Evolutionary conservation across 1,140 invertebrate species (phyloP), one percentile per base, ranked within the genome.

Genomic region (Chionoecetes opilio): DNA sequence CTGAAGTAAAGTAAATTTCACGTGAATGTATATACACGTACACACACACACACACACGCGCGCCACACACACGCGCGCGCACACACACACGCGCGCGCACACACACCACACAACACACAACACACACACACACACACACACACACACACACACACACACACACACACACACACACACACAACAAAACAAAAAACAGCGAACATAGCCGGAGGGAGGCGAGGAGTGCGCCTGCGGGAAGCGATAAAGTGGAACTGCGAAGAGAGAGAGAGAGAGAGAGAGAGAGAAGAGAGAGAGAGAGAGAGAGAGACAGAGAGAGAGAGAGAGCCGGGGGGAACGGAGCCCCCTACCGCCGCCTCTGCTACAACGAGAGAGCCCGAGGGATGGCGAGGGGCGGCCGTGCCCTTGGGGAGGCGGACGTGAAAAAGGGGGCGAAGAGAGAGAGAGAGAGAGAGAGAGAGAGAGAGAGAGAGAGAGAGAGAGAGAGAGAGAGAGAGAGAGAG

Each of bases 381-480:
- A n/a, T n/a, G 63, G 63, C 63, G 63, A 75, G 63, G 63, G 63
- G 63, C 63, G 63, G 46, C 46, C 46, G 26, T n/a, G 63, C n/a
- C 21, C 63, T n/a, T 3, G 21, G n/a, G 35, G 14, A 32, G 41
- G 87, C 14, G 31, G 63, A 75, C 63, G 63, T 75, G 63, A 75
- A 75, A 75, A 75, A n/a, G 26, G 63, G 63, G 63, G 9, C 2
- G 34, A 11, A 46, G 11, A 86, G 84, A 86, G 41, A 93, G 92
- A 86, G 38, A 93, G 84, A 93, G 92, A 53, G 82, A 86, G 31
- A 38, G 91, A 92, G 34, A 90, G 29, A 38, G 34, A 53, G 41
- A 46, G 89, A 46, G 41, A 32, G 31, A 29, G 3, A 63, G 41
- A 63, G 37, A 86, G 29, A 86, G 84, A 86, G 41, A 93, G 92